A percentile compares a stretch with the other conserved stretches of the same genome.
Conservation (phyloP, 1,140 invertebrate species). For the Brachionus angularis region DNA sequence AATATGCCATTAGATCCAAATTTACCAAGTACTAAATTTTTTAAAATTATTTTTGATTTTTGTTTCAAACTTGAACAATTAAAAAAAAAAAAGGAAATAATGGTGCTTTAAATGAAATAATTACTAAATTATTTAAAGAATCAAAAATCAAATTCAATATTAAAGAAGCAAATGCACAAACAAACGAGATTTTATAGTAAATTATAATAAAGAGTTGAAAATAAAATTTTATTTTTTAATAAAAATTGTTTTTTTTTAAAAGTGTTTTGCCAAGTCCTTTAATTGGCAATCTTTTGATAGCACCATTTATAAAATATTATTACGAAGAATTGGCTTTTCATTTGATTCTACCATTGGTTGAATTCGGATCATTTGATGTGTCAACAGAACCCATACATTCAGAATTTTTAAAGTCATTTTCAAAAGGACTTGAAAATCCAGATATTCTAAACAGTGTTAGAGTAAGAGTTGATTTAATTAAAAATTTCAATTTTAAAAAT, state of each 20-base stretch:
- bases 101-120: constrained; percentile 25
- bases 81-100: not conserved
- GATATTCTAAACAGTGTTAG: constrained; percentile 12
- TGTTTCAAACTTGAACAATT: not conserved
- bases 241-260: not conserved
- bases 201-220: too few species aligned
- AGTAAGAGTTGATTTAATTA: not conserved
- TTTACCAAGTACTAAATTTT: not conserved
- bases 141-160: constrained; percentile 33
- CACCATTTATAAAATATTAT: constrained; percentile 30
- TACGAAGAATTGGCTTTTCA: constrained; percentile 9
- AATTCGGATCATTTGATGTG: constrained; percentile 37
- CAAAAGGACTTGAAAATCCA: not conserved
- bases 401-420: constrained; percentile 24
- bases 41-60: not conserved
- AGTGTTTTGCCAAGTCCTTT: constrained; percentile 27
- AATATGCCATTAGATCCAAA: constrained; percentile 30
- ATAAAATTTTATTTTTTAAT: not conserved
- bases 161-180: constrained; percentile 1
- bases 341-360: constrained; percentile 3
- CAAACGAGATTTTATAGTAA: constrained; percentile 14
- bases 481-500: not conserved
- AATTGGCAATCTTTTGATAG: constrained; percentile 23
- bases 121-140: constrained; percentile 33
- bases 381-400: constrained; percentile 34